phyloP scores from a whole-genome alignment of 2,888 invertebrate species.

The Hydraecia micacea region DNA sequence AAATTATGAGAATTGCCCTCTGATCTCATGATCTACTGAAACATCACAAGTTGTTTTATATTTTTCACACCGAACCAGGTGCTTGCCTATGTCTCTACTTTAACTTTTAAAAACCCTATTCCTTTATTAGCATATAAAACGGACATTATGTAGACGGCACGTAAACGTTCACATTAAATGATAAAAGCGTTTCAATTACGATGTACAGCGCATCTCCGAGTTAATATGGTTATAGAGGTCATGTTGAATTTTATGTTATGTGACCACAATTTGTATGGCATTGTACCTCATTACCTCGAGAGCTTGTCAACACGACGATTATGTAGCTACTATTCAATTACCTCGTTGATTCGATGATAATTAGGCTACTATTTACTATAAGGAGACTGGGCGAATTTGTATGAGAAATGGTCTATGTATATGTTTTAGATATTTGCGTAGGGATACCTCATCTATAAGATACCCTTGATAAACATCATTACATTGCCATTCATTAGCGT shows the following conservation, averaged over 20 bases:
- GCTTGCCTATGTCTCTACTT: neutral
- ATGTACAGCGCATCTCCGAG: slow-evolving; percentile 36
- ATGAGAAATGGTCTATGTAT: neutral
- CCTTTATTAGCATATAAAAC: slow-evolving; percentile 13
- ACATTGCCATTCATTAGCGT: neutral
- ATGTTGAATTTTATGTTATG: slow-evolving; percentile 44
- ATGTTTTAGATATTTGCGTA: neutral
- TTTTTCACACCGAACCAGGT: neutral
- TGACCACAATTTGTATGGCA: slow-evolving; percentile 51
- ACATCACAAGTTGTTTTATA: neutral
- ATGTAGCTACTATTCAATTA: slow-evolving; percentile 23
- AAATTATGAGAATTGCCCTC: too few species aligned
- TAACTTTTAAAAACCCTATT: slow-evolving; percentile 5
- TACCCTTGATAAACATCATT: neutral
- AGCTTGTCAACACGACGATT: slow-evolving; percentile 30
- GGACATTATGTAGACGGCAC: slow-evolving; percentile 3
- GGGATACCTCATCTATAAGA: neutral
- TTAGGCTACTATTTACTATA: slow-evolving; percentile 6
- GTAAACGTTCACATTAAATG: slow-evolving; percentile 18
- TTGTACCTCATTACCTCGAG: slow-evolving; percentile 30
- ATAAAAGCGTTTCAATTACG: slow-evolving; percentile 36
- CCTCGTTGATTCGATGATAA: slow-evolving; percentile 16
- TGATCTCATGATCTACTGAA: too few species aligned
- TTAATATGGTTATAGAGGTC: slow-evolving; percentile 45
- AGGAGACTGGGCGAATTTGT: neutral